phyloP scores from a whole-genome alignment of 2,888 invertebrate genomes.

The Synergus japonicus region DNA sequence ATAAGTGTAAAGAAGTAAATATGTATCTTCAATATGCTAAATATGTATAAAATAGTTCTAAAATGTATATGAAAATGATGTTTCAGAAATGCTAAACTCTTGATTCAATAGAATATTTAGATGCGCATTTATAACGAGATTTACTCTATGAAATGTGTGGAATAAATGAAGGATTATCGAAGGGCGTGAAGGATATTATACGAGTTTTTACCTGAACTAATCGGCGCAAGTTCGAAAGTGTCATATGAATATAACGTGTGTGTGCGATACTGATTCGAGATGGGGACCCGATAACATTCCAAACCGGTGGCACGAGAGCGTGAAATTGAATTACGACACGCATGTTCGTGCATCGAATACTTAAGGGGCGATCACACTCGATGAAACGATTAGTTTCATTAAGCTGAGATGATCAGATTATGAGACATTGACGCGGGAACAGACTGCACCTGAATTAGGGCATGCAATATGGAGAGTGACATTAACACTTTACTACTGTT shows the following conservation, averaged over 20 bases:
- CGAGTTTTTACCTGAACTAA: conserved; percentile 18
- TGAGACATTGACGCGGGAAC: background rate
- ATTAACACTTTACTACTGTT: background rate
- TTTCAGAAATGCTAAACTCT: background rate
- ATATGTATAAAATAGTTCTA: background rate
- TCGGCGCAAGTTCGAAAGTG: conserved; percentile 20
- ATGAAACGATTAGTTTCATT: conserved; percentile 28
- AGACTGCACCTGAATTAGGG: background rate
- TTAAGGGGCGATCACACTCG: conserved; percentile 24
- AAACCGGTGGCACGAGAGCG: conserved; percentile 47
- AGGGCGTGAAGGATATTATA: conserved; percentile 16
- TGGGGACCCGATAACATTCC: conserved; percentile 48
- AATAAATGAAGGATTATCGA: conserved; percentile 1
- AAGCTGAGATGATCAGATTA: background rate
- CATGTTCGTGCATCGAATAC: conserved; percentile 41
- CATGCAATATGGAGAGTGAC: background rate
- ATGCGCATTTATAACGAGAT: background rate
- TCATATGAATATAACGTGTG: conserved; percentile 26
- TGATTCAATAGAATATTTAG: background rate
- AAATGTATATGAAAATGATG: background rate
- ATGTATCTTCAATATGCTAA: background rate
- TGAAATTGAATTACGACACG: conserved; percentile 49
- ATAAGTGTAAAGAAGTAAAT: conserved; percentile 30
- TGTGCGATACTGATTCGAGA: conserved; percentile 41
- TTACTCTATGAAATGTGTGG: background rate